These are phyloP conservation scores for Augochlora pura DNA, from an alignment of 1,140 invertebrate species.

Conservation along the genomic window DNA sequence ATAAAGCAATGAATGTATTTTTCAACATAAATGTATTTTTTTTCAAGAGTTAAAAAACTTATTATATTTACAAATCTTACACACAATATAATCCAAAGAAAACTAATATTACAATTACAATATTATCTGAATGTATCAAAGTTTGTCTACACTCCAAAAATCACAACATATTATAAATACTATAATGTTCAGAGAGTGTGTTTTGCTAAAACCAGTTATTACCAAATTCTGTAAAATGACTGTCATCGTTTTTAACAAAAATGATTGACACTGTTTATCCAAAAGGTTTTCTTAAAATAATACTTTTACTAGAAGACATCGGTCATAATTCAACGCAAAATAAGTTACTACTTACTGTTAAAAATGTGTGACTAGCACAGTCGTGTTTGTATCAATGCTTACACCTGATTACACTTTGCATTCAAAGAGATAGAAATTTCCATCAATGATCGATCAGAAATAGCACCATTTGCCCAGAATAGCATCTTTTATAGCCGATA, in stretches of 20 bases:
- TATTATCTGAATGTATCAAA: conserved; percentile 50
- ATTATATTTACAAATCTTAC: conserved; percentile 44
- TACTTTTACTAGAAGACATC: conserved; percentile 61
- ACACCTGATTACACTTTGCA: conserved; percentile 66
- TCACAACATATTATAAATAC: conserved; percentile 35
- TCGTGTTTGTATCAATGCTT: conserved; percentile 72
- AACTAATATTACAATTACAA: conserved; percentile 38
- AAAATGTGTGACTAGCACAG: conserved; percentile 78
- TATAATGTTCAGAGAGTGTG: not conserved
- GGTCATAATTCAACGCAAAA: conserved; percentile 66
- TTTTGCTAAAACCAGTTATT: not conserved
- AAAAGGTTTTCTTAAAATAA: conserved; percentile 43
- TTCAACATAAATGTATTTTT: conserved; percentile 30
- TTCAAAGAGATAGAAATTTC: conserved; percentile 59
- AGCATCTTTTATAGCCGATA: conserved; percentile 95
- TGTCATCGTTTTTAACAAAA: conserved; percentile 26
- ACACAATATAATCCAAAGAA: conserved; percentile 38
- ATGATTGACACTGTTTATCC: conserved; percentile 42
- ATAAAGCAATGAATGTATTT: conserved; percentile 24
- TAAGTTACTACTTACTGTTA: conserved; percentile 74
- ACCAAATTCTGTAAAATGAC: conserved; percentile 10
- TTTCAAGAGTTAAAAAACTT: conserved; percentile 34
- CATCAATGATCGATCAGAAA: conserved; percentile 81
- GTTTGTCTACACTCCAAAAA: conserved; percentile 48
- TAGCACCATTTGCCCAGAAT: conserved; percentile 94